Conservation (phyloP, 2,888 invertebrate species). For the Phaonia tiefii region DNA sequence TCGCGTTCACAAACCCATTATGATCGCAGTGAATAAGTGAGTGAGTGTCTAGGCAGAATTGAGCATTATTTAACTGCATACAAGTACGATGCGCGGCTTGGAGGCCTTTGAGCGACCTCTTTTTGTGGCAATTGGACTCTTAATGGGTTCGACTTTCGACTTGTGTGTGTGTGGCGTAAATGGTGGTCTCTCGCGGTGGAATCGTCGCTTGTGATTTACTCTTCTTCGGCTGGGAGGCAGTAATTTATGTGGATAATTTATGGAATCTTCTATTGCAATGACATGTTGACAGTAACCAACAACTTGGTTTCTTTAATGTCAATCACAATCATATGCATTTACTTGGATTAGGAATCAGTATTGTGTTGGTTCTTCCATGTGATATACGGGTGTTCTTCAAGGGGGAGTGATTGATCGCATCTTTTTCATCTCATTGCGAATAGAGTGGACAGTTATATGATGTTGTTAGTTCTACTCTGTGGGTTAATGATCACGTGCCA, state of each 20-base stretch:
- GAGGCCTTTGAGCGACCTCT: conserved; percentile 43
- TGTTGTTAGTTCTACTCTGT: not conserved
- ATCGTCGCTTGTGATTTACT: conserved; percentile 29
- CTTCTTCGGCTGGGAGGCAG: conserved; percentile 45
- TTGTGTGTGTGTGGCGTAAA: conserved; percentile 46
- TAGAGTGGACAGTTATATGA: conserved; percentile 19
- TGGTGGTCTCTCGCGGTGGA: conserved; percentile 26
- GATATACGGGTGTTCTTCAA: not conserved
- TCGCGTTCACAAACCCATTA: conserved; percentile 25
- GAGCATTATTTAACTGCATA: not conserved
- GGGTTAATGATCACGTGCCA: conserved; percentile 18
- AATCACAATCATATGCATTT: conserved; percentile 40
- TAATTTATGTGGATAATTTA: conserved; percentile 65
- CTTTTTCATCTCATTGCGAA: not conserved
- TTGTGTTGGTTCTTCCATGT: not conserved
- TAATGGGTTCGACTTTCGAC: conserved; percentile 14
- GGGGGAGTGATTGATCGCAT: conserved; percentile 7
- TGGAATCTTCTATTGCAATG: conserved; percentile 61
- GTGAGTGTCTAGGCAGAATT: conserved; percentile 14
- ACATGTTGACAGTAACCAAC: conserved; percentile 62
- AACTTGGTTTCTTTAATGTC: conserved; percentile 57
- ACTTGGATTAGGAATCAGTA: not conserved
- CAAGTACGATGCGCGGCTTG: not conserved
- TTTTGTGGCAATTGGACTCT: conserved; percentile 21
- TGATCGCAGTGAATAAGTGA: not conserved